phyloP scores from a whole-genome alignment of 2,888 invertebrate species.

The Celastrina argiolus region DNA sequence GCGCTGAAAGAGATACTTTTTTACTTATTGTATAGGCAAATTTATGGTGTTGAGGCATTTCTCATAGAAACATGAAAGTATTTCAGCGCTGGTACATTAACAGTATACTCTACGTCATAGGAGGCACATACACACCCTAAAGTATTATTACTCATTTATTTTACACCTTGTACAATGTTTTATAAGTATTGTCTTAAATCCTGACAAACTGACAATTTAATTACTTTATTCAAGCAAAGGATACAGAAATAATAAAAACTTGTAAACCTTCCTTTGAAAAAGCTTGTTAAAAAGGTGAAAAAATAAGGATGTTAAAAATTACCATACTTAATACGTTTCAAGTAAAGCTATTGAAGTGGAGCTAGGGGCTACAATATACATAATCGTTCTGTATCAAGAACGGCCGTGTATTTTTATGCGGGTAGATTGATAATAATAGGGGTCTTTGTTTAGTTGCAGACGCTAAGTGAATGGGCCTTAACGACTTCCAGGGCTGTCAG shows the following conservation, averaged over 20 bases:
- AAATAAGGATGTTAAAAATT: background rate
- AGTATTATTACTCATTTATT: too few relatives aligned
- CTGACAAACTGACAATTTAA: too few relatives aligned
- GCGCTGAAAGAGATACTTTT: too few relatives aligned
- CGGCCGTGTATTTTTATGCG: slow-evolving; percentile 50
- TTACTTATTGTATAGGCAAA: too few relatives aligned
- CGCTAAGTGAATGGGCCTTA: slow-evolving; percentile 40
- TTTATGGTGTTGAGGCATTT: too few relatives aligned
- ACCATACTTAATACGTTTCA: slow-evolving; percentile 12
- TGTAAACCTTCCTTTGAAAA: background rate
- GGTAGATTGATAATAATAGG: slow-evolving; percentile 46
- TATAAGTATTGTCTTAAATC: too few relatives aligned
- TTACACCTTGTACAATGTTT: too few relatives aligned
- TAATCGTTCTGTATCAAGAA: slow-evolving; percentile 30
- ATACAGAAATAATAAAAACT: background rate
- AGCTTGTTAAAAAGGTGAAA: background rate
- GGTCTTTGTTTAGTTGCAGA: slow-evolving; percentile 41
- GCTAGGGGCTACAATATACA: slow-evolving; percentile 18
- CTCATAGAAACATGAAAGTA: too few relatives aligned
- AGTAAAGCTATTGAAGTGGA: slow-evolving; percentile 8
- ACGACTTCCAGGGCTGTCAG: slow-evolving; percentile 15
- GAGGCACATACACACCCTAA: too few relatives aligned
- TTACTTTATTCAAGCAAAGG: too few relatives aligned
- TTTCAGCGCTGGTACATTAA: too few relatives aligned
- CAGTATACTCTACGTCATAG: too few relatives aligned